These are phyloP conservation scores for Rousettus leschenaultii DNA, from an alignment of 2,113 vertebrate genomes.

Conservation along the genomic window DNA sequence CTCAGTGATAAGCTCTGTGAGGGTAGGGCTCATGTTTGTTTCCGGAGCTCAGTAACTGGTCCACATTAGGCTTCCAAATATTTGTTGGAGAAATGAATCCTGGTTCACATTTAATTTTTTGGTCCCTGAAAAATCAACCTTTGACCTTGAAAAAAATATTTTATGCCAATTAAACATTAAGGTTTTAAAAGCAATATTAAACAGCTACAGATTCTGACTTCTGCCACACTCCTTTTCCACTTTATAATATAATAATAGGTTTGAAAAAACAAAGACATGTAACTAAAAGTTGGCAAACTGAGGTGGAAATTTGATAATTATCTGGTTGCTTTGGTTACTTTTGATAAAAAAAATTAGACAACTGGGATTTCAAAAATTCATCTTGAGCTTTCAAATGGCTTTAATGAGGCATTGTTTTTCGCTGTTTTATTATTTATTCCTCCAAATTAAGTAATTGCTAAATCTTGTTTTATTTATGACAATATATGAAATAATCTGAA, in stretches of 20 bases:
- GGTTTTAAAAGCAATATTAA: neutral
- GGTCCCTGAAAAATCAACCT: neutral
- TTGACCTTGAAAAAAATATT: neutral
- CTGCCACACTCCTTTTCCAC: neutral
- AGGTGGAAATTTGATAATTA: neutral
- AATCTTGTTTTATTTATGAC: neutral
- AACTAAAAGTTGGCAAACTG: neutral
- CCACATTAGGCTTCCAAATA: neutral
- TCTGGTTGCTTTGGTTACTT: neutral
- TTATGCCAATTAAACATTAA: neutral
- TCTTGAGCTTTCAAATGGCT: neutral
- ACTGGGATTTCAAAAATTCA: neutral
- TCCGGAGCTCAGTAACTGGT: neutral
- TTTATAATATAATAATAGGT: neutral
- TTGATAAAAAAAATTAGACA: neutral
- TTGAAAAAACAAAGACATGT: neutral
- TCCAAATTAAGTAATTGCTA: neutral
- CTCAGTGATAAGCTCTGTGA: neutral
- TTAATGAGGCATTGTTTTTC: neutral
- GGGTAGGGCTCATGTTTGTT: neutral
- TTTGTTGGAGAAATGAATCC: neutral
- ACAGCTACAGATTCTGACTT: neutral
- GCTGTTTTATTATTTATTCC: neutral
- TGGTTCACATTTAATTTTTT: neutral
- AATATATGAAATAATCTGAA: neutral